Base-by-base conservation (phyloP, 2,113 vertebrate species). In the Pao palembangensis region DNA sequence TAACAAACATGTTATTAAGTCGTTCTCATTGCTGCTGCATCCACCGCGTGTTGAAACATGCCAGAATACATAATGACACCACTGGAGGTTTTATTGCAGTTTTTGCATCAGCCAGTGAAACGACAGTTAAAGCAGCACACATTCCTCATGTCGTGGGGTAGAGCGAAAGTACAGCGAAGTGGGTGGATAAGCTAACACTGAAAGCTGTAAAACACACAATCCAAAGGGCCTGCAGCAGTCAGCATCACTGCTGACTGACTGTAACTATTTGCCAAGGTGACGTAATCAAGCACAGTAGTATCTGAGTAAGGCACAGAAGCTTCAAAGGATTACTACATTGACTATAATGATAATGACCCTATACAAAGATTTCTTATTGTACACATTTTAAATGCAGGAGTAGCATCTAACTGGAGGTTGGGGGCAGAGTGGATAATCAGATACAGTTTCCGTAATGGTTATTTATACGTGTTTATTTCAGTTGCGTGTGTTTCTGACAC, bases 1-100 rank as follows among this genome's bases (percentile, higher is more conserved):
- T 46, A 41, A 74, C 69, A 80, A 78, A 78, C 76, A 17, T 81
- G 72, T 83, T 52, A 79, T 88, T 80, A 86, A 71, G 64, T 62
- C 46, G 57, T 51, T 59, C 55, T 48, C 11, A 13, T 58, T 51
- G 44, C 44, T 47, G 44, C 28, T 20, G 15, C 23, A 54, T 41
- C 57, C 11, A 3, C 57, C 19, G 1, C 85, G 67, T 4, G 85
- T 60, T 21, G 14, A 11, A 62, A 80, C 87, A 77, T 38, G 83
- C 68, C 58, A 7, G 25, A 58, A 50, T 61, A 67, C 41, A 38
- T 44, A 0, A 57, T 51, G 73, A 67, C 51, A 61, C 81, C 62
- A 67, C 54, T 18, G 1, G n/a, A 48, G 63, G 16, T 51, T 62
- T 64, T 57, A 47, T 50, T 62, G 67, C 42, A 19, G n/a, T 62